These are phyloP conservation scores for Poecilia gillii DNA, from an alignment of 2,797 vertebrate species.

Conservation along the genomic window DNA sequence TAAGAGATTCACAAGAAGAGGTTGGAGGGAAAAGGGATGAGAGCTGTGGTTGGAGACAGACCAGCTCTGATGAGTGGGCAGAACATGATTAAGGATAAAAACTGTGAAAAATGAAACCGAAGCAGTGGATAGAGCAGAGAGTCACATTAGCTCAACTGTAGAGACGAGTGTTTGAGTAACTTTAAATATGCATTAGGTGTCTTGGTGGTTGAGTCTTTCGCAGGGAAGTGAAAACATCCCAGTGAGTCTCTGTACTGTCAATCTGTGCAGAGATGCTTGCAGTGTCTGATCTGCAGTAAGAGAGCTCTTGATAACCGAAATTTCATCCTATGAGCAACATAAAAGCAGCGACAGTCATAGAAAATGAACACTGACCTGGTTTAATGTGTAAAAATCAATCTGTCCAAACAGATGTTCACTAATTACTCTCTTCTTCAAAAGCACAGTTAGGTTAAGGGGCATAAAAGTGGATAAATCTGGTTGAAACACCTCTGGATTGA, in stretches of 20 bases:
- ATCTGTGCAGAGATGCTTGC: background rate
- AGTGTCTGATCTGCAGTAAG: background rate
- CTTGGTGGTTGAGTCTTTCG: background rate
- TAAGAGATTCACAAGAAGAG: constrained; percentile 7
- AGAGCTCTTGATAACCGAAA: background rate
- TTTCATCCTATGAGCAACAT: background rate
- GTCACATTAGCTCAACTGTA: background rate
- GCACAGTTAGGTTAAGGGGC: background rate
- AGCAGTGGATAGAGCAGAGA: background rate
- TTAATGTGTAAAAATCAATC: background rate
- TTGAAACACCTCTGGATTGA: background rate
- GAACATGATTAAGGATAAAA: constrained; percentile 33
- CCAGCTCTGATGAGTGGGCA: constrained; percentile 23
- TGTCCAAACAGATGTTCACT: background rate
- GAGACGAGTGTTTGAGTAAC: background rate
- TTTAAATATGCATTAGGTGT: constrained; percentile 3
- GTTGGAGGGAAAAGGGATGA: constrained; percentile 7
- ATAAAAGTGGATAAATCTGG: background rate
- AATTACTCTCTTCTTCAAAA: background rate
- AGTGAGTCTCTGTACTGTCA: background rate
- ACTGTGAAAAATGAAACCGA: constrained; percentile 10
- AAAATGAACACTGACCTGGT: background rate
- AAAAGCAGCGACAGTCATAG: background rate
- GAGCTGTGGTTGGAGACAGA: background rate
- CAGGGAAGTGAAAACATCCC: background rate